Evolutionary conservation across 2,797 vertebrate species (phyloP), one percentile per base, ranked within the genome.

Genomic region (Setipinna tenuifilis): DNA sequence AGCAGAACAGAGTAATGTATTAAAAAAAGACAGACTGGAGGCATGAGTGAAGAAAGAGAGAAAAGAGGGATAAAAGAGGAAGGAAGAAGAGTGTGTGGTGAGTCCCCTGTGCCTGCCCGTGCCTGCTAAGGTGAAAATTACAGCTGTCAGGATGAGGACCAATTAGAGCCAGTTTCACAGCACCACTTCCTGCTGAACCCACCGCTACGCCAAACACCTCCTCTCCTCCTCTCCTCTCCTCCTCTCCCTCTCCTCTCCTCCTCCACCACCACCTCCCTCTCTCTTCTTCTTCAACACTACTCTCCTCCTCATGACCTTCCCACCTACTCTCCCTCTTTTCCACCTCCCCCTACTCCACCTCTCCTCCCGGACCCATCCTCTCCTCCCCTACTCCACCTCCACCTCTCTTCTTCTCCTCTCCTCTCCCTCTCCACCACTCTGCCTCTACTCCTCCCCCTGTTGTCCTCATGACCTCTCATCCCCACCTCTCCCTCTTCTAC

Each of bases 81-180:
- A 21, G 50, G 50, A 54, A 14, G 50, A 54, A 0, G 7, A 44
- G 71, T 44, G 31, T 21, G 35, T 1, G 86, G n/a, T 85, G 21
- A 83, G 82, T 21, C 16, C 21, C 81, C 68, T 80, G 85, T 84
- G 83, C 87, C 83, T 80, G 85, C 65, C 62, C 85, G 75, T 35
- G 71, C 48, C 83, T 75, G 58, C 83, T 80, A 21, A 23, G 71
- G 82, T 83, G 87, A 85, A 87, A 61, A 87, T 83, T 88, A 87
- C 88, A 87, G 83, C 86, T 85, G 71, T 84, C 54, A 44, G 83
- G 86, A 90, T 83, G 80, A 62, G 44, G 87, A 85, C 85, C 87
- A 88, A 89, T 90, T 87, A 90, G 81, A 68, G 86, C 19, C 57
- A 87, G 83, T 41, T 21, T 28, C 81, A 61, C 23, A 25, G 19